These are phyloP conservation scores for Amyelois transitella DNA, from an alignment of 1,140 invertebrate genomes.

Conservation along the genomic window DNA sequence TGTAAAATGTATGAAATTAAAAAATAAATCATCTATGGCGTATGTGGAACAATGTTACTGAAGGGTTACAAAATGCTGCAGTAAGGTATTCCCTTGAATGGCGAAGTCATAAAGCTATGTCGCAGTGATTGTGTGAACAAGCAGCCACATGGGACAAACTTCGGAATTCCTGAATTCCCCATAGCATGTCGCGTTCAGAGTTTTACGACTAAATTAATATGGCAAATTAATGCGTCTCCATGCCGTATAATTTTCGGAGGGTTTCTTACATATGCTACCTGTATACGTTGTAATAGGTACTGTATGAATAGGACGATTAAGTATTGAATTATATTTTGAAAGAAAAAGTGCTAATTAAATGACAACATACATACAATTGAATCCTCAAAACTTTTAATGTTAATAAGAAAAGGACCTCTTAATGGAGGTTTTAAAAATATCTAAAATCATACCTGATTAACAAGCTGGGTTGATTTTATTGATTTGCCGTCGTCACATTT, in stretches of 20 bases:
- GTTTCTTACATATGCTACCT: not conserved
- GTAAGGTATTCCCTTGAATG: conserved; percentile 48
- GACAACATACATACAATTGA: no score
- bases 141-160: conserved; percentile 62
- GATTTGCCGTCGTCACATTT: no score
- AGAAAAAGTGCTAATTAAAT: no score
- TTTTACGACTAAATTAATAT: conserved; percentile 76
- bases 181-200: conserved; percentile 65
- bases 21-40: not conserved
- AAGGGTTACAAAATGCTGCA: conserved; percentile 34
- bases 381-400: no score
- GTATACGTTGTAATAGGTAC: no score
- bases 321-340: no score
- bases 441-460: no score
- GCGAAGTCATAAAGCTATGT: conserved; percentile 51
- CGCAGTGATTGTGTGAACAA: conserved; percentile 60
- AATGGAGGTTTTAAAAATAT: no score
- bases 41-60: conserved; percentile 4
- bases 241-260: conserved; percentile 63
- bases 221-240: conserved; percentile 74
- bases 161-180: conserved; percentile 47
- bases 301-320: no score
- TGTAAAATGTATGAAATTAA: not conserved
- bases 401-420: no score
- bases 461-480: no score